A percentile compares a stretch with the other conserved stretches of the same genome.
phyloP scores from a whole-genome alignment of 2,888 invertebrate species.

The Metopia argyrocephala region DNA sequence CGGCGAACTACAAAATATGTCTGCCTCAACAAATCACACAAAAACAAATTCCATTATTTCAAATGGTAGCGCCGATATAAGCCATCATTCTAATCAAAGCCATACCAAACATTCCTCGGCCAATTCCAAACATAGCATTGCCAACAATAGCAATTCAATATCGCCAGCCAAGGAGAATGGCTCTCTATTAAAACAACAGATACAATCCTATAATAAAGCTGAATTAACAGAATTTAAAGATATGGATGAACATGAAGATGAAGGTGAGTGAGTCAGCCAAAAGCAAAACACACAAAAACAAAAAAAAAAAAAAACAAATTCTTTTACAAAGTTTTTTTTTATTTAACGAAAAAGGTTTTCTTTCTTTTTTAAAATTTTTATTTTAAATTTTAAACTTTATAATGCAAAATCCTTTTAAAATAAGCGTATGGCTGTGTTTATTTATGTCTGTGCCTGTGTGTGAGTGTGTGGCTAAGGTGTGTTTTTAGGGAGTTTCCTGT shows the following conservation, averaged over 20 bases:
- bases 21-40: constrained; percentile 72
- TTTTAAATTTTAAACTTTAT: background rate
- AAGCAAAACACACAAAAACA: background rate
- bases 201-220: constrained; percentile 71
- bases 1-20: constrained; percentile 54
- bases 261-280: constrained; percentile 70
- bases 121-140: constrained; percentile 45
- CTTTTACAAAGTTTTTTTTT: background rate
- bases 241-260: constrained; percentile 70
- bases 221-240: constrained; percentile 73
- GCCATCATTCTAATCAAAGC: constrained; percentile 43
- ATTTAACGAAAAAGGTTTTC: background rate
- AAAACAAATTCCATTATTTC: constrained; percentile 75
- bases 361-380: background rate
- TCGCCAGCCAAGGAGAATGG: constrained; percentile 64
- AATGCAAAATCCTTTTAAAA: background rate
- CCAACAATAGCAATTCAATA: constrained; percentile 29
- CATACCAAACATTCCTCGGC: constrained; percentile 57
- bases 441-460: background rate
- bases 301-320: background rate
- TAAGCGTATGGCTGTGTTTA: background rate
- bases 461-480: constrained; percentile 32
- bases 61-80: constrained; percentile 70
- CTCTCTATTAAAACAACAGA: constrained; percentile 53
- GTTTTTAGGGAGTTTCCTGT: constrained; percentile 55